Conservation (phyloP, 2,113 vertebrate genomes). For the Hydrolagus affinis region DNA sequence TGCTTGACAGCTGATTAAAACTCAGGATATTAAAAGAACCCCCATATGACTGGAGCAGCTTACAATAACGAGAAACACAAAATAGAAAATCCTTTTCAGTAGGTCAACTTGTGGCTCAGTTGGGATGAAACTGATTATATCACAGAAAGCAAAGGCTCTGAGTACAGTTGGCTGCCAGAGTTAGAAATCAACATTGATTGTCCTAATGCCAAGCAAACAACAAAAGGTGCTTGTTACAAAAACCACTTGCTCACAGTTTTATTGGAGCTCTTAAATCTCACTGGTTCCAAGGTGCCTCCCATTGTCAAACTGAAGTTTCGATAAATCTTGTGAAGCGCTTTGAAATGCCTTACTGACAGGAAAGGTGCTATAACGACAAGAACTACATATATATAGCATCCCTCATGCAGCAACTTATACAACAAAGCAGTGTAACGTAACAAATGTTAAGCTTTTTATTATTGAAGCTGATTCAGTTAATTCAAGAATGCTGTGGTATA, state of each 20-base stretch:
- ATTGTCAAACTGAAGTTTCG: no score
- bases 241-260: not conserved
- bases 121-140: not conserved
- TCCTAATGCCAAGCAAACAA: not conserved
- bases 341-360: no score
- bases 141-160: not conserved
- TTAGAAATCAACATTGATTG: not conserved
- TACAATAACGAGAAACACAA: not conserved
- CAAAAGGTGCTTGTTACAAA: not conserved
- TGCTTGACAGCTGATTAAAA: not conserved
- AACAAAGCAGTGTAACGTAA: no score
- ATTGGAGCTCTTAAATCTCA: not conserved
- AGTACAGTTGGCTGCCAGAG: not conserved
- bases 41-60: not conserved
- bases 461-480: no score
- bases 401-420: no score
- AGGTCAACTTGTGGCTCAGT: not conserved
- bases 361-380: no score
- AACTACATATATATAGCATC: no score
- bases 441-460: no score
- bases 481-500: no score
- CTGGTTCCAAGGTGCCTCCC: not conserved
- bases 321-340: no score
- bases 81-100: constrained; percentile 2
- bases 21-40: not conserved